Percentiles rank a stretch among this genome's conserved stretches.
Evolutionary conservation across 2,113 vertebrate species (phyloP).

Genomic region (Proteles cristata): DNA sequence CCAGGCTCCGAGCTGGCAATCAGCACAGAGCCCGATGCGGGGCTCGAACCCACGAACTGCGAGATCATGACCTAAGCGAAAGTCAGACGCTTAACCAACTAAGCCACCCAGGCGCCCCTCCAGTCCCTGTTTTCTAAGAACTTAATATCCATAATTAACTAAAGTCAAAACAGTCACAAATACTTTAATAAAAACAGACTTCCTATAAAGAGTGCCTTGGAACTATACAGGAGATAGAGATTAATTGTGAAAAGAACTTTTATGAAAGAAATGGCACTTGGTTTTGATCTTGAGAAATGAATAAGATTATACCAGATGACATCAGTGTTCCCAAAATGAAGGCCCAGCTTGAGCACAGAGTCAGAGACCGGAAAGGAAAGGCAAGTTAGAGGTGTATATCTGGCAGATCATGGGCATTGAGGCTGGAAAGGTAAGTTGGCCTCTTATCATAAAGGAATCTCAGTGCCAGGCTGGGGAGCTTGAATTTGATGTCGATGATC

Average conservation of each 20-base stretch:
- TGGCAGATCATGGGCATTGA: not conserved
- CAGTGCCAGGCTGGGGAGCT: not conserved
- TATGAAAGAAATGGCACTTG: conserved; percentile 14
- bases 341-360: not conserved
- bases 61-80: no score
- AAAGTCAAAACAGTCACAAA: not conserved
- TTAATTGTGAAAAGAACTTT: not conserved
- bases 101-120: no score
- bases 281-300: conserved; percentile 26
- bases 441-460: not conserved
- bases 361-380: not conserved
- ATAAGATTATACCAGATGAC: not conserved
- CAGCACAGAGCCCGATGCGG: no score
- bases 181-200: conserved; percentile 40
- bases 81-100: no score
- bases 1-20: no score
- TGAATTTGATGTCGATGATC: not conserved
- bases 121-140: not conserved
- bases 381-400: not conserved
- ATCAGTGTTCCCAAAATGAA: not conserved
- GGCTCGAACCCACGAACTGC: no score
- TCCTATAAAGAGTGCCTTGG: not conserved
- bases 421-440: not conserved
- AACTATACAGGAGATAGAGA: not conserved
- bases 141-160: not conserved